These are phyloP conservation scores for Indicator maculatus DNA, from an alignment of 2,113 vertebrate species.

Conservation along the genomic window DNA sequence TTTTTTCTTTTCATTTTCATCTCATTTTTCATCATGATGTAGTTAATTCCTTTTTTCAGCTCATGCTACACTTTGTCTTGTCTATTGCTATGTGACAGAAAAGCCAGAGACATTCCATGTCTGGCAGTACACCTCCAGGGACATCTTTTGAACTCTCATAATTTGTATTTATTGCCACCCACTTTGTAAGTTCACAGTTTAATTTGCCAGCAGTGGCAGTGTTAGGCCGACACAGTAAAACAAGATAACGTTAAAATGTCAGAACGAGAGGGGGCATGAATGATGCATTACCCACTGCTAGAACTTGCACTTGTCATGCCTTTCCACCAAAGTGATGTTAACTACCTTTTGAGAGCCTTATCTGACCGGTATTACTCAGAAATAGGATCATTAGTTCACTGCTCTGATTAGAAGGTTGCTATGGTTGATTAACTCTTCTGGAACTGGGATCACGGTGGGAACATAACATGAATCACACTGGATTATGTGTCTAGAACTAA, in stretches of 20 bases:
- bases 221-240: conserved; percentile 85
- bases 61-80: conserved; percentile 71
- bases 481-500: conserved; percentile 79
- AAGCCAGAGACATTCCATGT: conserved; percentile 79
- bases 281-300: conserved; percentile 85
- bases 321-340: conserved; percentile 84
- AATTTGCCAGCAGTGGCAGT: conserved; percentile 86
- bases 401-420: conserved; percentile 81
- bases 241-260: conserved; percentile 87
- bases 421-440: conserved; percentile 84
- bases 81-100: conserved; percentile 79
- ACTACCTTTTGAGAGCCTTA: conserved; percentile 86
- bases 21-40: conserved; percentile 69
- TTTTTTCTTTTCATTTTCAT: conserved; percentile 67
- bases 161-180: conserved; percentile 89
- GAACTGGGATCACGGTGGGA: conserved; percentile 75
- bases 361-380: conserved; percentile 84
- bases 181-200: conserved; percentile 89
- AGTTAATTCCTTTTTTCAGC: conserved; percentile 72
- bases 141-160: conserved; percentile 85
- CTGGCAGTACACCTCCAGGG: conserved; percentile 80
- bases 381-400: conserved; percentile 84
- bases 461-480: conserved; percentile 68
- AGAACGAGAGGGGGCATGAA: conserved; percentile 81
- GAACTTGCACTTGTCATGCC: conserved; percentile 82